Evolutionary conservation across 1,140 invertebrate genomes (phyloP), one percentile per base, ranked within the genome.

Genomic region (Lasaia peninsularis): DNA sequence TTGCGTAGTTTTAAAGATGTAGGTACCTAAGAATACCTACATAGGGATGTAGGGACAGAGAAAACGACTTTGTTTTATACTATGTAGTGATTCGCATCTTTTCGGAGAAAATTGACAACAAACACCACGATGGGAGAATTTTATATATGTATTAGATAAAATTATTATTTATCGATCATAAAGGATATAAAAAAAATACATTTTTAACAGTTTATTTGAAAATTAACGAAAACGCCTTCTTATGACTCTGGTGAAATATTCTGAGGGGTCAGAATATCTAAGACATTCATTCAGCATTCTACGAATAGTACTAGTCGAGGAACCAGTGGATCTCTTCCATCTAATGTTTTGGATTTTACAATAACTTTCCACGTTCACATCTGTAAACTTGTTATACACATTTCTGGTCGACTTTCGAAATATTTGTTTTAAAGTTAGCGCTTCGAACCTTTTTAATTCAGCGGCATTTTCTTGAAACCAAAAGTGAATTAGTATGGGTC

Each of bases 401-500:
- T 51, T 44, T 14, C 54, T 9, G 9, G 37, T 37, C 1, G 10
- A 32, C 14, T 20, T 44, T n/a, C 53, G 53, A 59, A 73, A 75
- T 44, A 75, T 73, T 31, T 44, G 31, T 53, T 40, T 61, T 4
- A 75, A 16, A 12, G 60, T 62, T 50, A 62, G 51, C 7, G 61
- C n/a, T 64, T 75, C 73, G 7, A 71, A 31, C 33, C 11, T 7
- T 50, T 64, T 64, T 28, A 69, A 2, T 2, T 57, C 9, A 33
- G 16, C 9, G 5, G 24, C 11, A 14, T 52, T 51, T 8, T 34
- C 49, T 56, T 59, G 48, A 51, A 59, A 65, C 70, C 70, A 75
- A 10, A 56, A 16, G 21, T 62, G 57, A 12, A 73, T 55, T 9
- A 75, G 53, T 9, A 73, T 32, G 20, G 73, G 73, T 56, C 73